Evolutionary conservation across 2,888 invertebrate species (phyloP).

Genomic region (Polylopha cassiicola): DNA sequence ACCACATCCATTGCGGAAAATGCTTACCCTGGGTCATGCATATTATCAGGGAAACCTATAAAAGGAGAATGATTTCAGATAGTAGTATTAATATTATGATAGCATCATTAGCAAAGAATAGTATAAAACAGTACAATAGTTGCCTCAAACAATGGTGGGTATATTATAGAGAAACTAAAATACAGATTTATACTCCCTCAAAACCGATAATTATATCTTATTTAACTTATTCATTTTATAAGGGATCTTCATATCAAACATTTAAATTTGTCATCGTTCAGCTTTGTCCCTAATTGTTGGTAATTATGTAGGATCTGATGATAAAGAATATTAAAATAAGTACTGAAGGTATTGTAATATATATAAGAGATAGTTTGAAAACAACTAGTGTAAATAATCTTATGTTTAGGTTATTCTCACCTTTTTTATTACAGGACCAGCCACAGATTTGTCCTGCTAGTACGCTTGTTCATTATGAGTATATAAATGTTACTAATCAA

Average conservation of each 20-base stretch:
- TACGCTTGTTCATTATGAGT: not conserved
- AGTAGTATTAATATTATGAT: conserved; percentile 2
- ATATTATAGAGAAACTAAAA: not conserved
- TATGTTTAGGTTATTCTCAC: conserved; percentile 1
- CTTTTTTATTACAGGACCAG: conserved; percentile 1
- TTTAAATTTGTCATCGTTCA: not conserved
- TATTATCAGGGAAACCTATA: conserved; percentile 15
- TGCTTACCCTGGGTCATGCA: conserved; percentile 19
- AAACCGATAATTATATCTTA: not conserved
- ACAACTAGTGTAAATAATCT: conserved; percentile 3
- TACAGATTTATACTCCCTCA: not conserved
- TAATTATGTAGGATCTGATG: not conserved
- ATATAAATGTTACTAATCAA: conserved; percentile 1
- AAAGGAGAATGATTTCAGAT: conserved; percentile 4
- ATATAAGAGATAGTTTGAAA: conserved; percentile 8
- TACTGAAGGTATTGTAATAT: conserved; percentile 10
- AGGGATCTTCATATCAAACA: not conserved
- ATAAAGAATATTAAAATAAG: conserved; percentile 3
- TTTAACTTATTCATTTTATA: not conserved
- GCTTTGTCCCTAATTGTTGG: not conserved
- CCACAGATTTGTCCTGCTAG: not conserved
- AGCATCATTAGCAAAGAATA: conserved; percentile 4
- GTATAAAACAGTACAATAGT: conserved; percentile 2
- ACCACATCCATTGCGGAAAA: conserved; percentile 11
- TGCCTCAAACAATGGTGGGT: conserved; percentile 5